Evolutionary conservation across 2,888 invertebrate genomes (phyloP), one percentile per base, ranked within the genome.

Genomic region (Trichopoda pennipes): DNA sequence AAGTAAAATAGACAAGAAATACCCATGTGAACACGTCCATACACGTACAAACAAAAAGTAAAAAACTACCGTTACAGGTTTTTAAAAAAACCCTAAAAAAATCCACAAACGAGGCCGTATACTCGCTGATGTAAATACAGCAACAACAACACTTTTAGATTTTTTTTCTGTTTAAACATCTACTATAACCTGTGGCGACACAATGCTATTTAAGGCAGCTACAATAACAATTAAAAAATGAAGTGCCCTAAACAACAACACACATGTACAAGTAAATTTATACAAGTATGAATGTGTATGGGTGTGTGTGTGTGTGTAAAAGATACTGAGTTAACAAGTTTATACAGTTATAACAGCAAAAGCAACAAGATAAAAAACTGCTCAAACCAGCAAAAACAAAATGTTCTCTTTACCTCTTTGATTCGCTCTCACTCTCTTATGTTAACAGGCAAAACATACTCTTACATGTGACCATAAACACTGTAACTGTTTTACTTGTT

Each of bases 201-300:
- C 78, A 74, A 81, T 74, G 81, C 81, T 66, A 75, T 75, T 82
- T 82, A 79, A 75, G 70, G 32, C 78, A 58, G 44, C 64, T 55
- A 7, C 53, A 63, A 28, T 28, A 78, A 70, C 74, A 68, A 70
- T 49, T 70, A 75, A 79, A 75, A 74, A 61, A 70, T 74, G 17
- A 82, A 79, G 81, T 79, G 60, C 79, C 55, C 74, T 75, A 75
- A 70, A 35, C 47, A 70, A 47, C 42, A 51, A 64, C 56, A 72
- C 63, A 70, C 35, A 35, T 8, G n/a, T 32, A 66, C 53, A 66
- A 61, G 17, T 44, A 44, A 47, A 47, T 61, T 23, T 35, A 32
- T 55, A 72, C 19, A 58, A 47, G 21, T 47, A 19, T 12, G 35
- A 12, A 16, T 53, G 47, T 51, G 19, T 72, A 9, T 70, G 21